These are phyloP conservation scores for Puntigrus tetrazona DNA, from an alignment of 2,113 vertebrate species.

Conservation along the genomic window DNA sequence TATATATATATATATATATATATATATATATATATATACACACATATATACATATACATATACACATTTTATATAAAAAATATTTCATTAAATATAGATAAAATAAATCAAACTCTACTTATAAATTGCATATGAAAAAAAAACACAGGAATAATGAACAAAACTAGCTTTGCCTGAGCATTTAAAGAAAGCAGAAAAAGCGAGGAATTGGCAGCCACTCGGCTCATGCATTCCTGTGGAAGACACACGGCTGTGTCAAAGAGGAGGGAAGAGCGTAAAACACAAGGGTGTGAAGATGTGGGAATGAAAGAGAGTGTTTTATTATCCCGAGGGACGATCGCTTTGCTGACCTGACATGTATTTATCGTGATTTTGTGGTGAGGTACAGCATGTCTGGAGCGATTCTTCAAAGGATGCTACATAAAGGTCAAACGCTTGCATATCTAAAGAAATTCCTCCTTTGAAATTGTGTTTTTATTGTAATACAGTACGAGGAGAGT, in stretches of 20 bases:
- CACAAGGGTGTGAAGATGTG: slow-evolving; percentile 24
- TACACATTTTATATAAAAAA: too few species aligned
- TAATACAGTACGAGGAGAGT: background rate
- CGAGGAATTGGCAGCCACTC: slow-evolving; percentile 17
- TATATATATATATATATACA: too few species aligned
- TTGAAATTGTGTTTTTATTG: background rate
- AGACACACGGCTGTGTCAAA: slow-evolving; percentile 16
- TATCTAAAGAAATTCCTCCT: background rate
- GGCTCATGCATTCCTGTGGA: slow-evolving; percentile 29
- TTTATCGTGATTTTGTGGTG: slow-evolving; percentile 3
- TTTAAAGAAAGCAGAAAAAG: background rate
- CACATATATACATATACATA: too few species aligned
- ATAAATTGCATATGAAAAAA: background rate
- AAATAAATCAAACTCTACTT: background rate
- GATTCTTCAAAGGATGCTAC: background rate
- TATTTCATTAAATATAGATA: background rate
- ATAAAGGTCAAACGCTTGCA: background rate
- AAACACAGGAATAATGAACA: background rate
- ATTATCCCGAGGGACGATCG: background rate
- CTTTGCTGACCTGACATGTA: background rate
- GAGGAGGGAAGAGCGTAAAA: slow-evolving; percentile 3
- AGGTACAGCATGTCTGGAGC: slow-evolving; percentile 18
- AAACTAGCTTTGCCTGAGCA: background rate
- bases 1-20: too few species aligned
- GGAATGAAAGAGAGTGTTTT: slow-evolving; percentile 21